These are phyloP conservation scores for Alexandromys fortis DNA, from an alignment of 2,113 vertebrate genomes.

Conservation along the genomic window DNA sequence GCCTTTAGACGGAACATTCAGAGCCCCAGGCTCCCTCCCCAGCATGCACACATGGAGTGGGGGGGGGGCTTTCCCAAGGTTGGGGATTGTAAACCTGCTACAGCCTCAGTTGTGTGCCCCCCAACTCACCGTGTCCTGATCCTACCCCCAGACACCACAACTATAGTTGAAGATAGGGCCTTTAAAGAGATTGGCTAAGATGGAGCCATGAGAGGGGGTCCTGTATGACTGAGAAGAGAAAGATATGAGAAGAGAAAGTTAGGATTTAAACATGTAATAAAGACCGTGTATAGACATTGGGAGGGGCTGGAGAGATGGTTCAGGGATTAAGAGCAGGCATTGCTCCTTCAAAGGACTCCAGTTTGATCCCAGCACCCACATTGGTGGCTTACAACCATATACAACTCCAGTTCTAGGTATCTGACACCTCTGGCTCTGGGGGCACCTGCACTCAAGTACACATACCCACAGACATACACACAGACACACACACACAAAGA, in stretches of 20 bases:
- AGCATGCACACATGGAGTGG: background rate
- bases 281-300: background rate
- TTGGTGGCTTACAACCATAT: background rate
- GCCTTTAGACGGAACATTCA: background rate
- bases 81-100: background rate
- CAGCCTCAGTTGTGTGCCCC: fast-evolving
- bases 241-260: background rate
- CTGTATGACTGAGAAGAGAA: background rate
- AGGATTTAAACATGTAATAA: background rate
- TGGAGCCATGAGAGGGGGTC: background rate
- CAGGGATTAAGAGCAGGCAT: background rate
- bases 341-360: background rate
- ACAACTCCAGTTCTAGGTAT: background rate
- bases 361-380: background rate
- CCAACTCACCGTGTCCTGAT: background rate
- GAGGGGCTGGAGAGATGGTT: background rate
- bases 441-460: background rate
- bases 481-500: too few relatives aligned
- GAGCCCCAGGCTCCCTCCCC: background rate
- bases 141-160: background rate
- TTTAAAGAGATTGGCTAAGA: background rate
- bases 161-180: background rate
- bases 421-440: background rate
- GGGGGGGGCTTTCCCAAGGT: background rate
- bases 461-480: background rate